A percentile compares a stretch with the other conserved stretches of the same genome.
These are phyloP conservation scores for Pseudomugil tenellus DNA, from an alignment of 2,797 vertebrate species.

Conservation along the genomic window DNA sequence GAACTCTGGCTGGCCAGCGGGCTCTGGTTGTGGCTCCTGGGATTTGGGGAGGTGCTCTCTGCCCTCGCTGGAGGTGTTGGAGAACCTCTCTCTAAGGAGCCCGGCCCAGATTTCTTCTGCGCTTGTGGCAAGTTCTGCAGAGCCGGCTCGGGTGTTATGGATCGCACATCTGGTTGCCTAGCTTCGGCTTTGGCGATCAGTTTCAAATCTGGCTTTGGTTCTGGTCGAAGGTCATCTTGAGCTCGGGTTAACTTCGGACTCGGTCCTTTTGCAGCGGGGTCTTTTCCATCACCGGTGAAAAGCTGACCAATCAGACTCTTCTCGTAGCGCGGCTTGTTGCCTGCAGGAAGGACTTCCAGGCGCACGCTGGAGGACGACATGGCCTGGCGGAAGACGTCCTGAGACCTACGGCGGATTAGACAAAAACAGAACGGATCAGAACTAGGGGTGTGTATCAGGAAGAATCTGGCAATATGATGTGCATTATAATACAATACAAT, in stretches of 20 bases:
- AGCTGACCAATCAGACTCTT: slow-evolving; percentile 89
- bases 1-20: slow-evolving; percentile 72
- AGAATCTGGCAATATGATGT: no score
- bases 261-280: slow-evolving; percentile 72
- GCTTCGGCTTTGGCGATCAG: slow-evolving; percentile 15
- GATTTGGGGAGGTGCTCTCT: slow-evolving; percentile 35
- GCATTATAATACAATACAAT: no score
- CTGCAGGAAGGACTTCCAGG: slow-evolving; percentile 84
- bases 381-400: slow-evolving; percentile 92
- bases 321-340: slow-evolving; percentile 88
- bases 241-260: slow-evolving; percentile 67
- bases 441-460: no score
- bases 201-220: slow-evolving; percentile 25
- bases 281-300: slow-evolving; percentile 62
- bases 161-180: neutral
- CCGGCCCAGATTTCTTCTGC: slow-evolving; percentile 26
- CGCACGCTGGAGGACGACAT: slow-evolving; percentile 81
- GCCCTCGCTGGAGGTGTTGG: slow-evolving; percentile 37
- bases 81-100: slow-evolving; percentile 43
- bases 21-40: slow-evolving; percentile 60
- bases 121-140: neutral
- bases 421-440: neutral
- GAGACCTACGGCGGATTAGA: slow-evolving; percentile 69
- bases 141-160: slow-evolving; percentile 37
- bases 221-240: slow-evolving; percentile 8